Base-by-base conservation (phyloP, 1,140 invertebrate species). In the Temnothorax longispinosus region DNA sequence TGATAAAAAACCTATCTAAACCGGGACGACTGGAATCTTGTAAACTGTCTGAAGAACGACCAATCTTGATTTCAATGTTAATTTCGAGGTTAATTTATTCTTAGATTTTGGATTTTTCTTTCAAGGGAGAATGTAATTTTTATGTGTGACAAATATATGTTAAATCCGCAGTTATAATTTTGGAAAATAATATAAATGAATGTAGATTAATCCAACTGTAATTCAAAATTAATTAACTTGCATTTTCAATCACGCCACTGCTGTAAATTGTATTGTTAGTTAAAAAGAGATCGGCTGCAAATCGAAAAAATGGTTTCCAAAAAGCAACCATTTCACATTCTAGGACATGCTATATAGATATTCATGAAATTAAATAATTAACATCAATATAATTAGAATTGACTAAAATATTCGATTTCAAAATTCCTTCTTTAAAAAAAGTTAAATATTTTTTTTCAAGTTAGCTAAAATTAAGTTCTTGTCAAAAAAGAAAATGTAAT, bases 61-160 rank as follows among this genome's bases (percentile, higher is more conserved):
- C 27, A 58, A 78, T 35, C 44, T 65, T 80, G 32, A 69, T 50
- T 54, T 52, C 27, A 62, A 47, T 21, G n/a, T n/a, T n/a, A n/a
- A n/a, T n/a, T n/a, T n/a, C n/a, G n/a, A n/a, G n/a, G 13, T 44
- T 56, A 21, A 54, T 18, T 56, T 18, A 60, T 50, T 38, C 5
- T 3, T 56, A 1, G 3, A 41, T 21, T 35, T 18, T 56, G 3
- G 10, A 11, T 76, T 27, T 38, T 74, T 7, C 15, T 15, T 71
- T 71, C 11, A 11, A 67, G 6, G 13, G 21, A 50, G 3, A 15
- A 32, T 15, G 3, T 11, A 32, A 38, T 18, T 47, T 47, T 47
- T 27, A 7, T n/a, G n/a, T n/a, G 18, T 21, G 6, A 41, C 15
- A 35, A 62, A 62, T 62, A 35, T 62, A 62, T 8, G 8, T 56